These are phyloP conservation scores for Heliothis virescens DNA, from an alignment of 1,140 invertebrate genomes.

Conservation along the genomic window DNA sequence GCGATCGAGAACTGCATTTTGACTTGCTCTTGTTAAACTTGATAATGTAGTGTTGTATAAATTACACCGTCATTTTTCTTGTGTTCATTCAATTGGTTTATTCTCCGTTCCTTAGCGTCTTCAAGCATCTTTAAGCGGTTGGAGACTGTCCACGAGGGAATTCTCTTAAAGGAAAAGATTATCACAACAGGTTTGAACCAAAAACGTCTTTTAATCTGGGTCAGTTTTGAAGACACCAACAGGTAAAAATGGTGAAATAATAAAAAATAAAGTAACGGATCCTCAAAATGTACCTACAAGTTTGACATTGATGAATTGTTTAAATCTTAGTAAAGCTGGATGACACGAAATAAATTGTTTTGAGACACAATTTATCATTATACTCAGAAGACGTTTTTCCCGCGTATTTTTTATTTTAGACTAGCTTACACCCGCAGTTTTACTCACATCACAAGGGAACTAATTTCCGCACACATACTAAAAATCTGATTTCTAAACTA, in stretches of 20 bases:
- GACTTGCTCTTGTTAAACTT: constrained; percentile 44
- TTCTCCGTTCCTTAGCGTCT: not conserved
- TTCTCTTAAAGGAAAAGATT: not conserved
- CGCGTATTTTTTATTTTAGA: no score
- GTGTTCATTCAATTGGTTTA: not conserved
- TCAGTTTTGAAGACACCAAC: not conserved
- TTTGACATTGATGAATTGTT: constrained; percentile 30
- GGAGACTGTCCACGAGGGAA: no score
- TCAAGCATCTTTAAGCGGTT: not conserved
- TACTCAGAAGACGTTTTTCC: no score
- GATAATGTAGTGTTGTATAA: constrained; percentile 28
- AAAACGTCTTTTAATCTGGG: not conserved
- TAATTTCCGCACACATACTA: no score
- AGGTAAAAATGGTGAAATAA: not conserved
- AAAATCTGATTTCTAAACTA: no score
- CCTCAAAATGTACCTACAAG: constrained; percentile 5
- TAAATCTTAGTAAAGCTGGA: constrained; percentile 2
- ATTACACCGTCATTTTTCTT: constrained; percentile 2
- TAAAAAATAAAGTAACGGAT: not conserved
- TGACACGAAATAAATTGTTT: constrained; percentile 19
- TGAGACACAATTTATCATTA: not conserved
- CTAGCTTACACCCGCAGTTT: no score
- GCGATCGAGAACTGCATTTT: constrained; percentile 61
- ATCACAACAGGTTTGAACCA: not conserved
- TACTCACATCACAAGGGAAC: no score